Evolutionary conservation across 2,797 vertebrate species (phyloP), one percentile per base, ranked within the genome.

Genomic region (Halcyon chelicuti): DNA sequence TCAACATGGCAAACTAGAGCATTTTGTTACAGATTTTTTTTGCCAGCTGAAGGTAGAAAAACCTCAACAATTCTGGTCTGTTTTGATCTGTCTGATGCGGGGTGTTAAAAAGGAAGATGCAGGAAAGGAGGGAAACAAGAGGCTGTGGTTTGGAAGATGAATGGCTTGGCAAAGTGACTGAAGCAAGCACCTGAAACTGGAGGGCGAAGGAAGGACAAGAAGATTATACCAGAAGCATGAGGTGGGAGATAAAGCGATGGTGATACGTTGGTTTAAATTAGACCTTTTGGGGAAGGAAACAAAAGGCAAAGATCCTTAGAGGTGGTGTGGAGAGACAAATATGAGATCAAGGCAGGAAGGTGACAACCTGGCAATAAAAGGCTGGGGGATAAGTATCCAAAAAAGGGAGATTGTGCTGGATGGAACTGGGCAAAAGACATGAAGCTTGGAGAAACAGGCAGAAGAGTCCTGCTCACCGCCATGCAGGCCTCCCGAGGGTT

Each of bases 271-370:
- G 12, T 8, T 17, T 10, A 39, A 88, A 54, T 8, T 1, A 16
- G 8, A 42, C 1, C 22, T 63, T 70, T 33, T n/a, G n/a, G 25
- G 35, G 61, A 84, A 81, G 62, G 44, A 85, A 86, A 76, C 2
- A 13, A 61, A 90, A 81, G 29, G 6, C 37, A 75, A 55, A 20
- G 40, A 67, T 78, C 40, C 61, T 86, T 9, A 68, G 14, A 80
- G 15, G 19, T 0, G n/a, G 4, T 0, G 31, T 19, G 58, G 10
- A 75, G 3, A 39, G 40, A 58, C 9, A 60, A 83, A 7, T 16
- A n/a, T 2, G 40, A 62, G 23, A 39, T 21, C 3, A 55, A 4
- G 37, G 25, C 16, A 31, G 7, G 18, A 55, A 70, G 29, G 2
- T 42, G 33, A 62, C 31, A 51, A 40, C 23, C 60, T 37, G 21